Evolutionary conservation across 1,140 invertebrate species (phyloP), one percentile per base, ranked within the genome.

Genomic region (Danaus plexippus): DNA sequence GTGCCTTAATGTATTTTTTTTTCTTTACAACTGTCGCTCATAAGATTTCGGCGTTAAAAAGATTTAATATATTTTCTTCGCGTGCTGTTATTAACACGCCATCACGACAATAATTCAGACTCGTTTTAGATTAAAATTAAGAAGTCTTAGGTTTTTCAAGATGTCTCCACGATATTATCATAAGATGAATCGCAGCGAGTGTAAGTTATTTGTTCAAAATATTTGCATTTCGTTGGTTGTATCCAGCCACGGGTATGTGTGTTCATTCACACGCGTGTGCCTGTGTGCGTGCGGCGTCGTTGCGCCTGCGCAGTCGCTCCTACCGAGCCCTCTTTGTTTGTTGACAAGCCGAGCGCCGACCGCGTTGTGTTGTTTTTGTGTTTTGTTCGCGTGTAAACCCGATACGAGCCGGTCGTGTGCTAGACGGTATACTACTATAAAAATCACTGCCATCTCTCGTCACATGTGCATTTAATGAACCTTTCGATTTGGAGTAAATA

Each of bases 301-400:
- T 75, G 76, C 76, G 77, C 76, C 64, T 80, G 82, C 74, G 79
- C 77, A 73, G 65, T 69, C 68, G 64, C 52, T 63, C 57, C 71
- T 73, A 70, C 59, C 75, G 65, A 73, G 71, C 77, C 67, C 72
- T 78, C 82, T 85, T 84, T 85, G 82, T 85, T 85, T 85, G 82
- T 85, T 85, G 82, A 85, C 82, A 85, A 85, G 82, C 82, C 57
- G 60, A 59, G 59, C 64, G 63, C 52, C 54, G 40, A 52, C 46
- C 47, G 53, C 47, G 61, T 63, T 71, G 63, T 57, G 54, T 58
- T 63, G 52, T 61, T 63, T 64, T 67, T 64, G 61, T 57, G 64
- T 67, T 66, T 73, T 68, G 68, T 73, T 72, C 71, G 74, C 71
- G 75, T 66, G 59, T 64, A 57, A 67, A 73, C 66, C 67, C 54